phyloP scores from a whole-genome alignment of 2,888 invertebrate species.

The Apotomis turbidana region DNA sequence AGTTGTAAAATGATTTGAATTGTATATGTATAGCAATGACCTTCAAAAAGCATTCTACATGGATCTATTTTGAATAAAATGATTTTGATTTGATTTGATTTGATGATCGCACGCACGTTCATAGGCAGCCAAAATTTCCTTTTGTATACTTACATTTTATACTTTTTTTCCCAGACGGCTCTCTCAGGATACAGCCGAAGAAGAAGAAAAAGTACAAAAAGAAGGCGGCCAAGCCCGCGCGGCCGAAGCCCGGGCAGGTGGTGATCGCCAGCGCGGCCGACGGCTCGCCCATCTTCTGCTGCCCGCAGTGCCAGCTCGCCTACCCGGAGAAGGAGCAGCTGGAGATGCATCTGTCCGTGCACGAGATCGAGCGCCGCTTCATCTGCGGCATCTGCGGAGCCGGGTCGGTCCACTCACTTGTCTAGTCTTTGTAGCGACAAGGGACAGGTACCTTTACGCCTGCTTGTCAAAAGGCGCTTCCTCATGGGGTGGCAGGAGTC shows the following conservation, averaged over 20 bases:
- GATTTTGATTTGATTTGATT: too few relatives aligned
- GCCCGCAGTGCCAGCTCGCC: slow-evolving; percentile 92
- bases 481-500: too few relatives aligned
- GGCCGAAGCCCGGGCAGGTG: slow-evolving; percentile 91
- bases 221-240: slow-evolving; percentile 90
- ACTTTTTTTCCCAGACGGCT: slow-evolving; percentile 56
- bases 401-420: slow-evolving; percentile 70
- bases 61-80: too few relatives aligned
- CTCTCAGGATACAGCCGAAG: slow-evolving; percentile 69
- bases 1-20: too few relatives aligned
- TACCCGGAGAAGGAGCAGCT: slow-evolving; percentile 91
- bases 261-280: slow-evolving; percentile 89
- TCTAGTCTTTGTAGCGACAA: too few relatives aligned
- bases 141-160: not conserved
- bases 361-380: slow-evolving; percentile 91
- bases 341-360: slow-evolving; percentile 90
- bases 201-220: slow-evolving; percentile 93
- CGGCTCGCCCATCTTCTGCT: slow-evolving; percentile 90
- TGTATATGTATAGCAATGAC: too few relatives aligned
- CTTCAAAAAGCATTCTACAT: too few relatives aligned
- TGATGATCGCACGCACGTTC: too few relatives aligned
- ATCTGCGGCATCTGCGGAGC: slow-evolving; percentile 91
- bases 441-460: too few relatives aligned
- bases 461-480: too few relatives aligned
- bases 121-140: too few relatives aligned